phyloP scores from a whole-genome alignment of 2,113 vertebrate species.

The Cercopithecus mona region DNA sequence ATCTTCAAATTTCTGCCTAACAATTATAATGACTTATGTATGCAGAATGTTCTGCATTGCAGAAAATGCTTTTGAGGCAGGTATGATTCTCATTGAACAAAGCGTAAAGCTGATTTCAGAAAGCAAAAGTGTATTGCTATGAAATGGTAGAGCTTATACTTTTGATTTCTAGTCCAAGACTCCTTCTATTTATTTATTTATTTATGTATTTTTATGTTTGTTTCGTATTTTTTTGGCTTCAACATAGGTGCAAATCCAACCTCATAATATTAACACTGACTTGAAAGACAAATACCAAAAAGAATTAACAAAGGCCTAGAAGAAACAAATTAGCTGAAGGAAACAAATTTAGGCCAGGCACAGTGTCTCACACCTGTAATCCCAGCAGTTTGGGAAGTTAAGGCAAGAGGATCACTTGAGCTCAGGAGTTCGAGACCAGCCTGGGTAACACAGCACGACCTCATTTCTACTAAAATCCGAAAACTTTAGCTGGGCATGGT shows the following conservation, averaged over 20 bases:
- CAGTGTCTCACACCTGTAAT: too few species aligned
- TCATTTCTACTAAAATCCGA: too few species aligned
- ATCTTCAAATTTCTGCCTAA: not conserved
- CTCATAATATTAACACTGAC: not conserved
- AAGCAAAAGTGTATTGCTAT: not conserved
- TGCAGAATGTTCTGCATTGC: not conserved
- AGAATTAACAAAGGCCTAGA: not conserved
- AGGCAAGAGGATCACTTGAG: too few species aligned
- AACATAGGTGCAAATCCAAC: not conserved
- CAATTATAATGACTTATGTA: not conserved
- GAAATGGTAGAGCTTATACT: not conserved
- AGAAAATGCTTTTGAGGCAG: not conserved
- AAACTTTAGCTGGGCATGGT: too few species aligned
- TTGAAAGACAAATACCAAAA: not conserved
- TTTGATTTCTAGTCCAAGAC: not conserved
- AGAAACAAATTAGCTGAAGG: not conserved
- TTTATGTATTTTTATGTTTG: too few species aligned
- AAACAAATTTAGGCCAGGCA: not conserved
- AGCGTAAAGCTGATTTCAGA: not conserved
- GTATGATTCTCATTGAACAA: not conserved
- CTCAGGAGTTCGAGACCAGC: too few species aligned
- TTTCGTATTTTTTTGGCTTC: not conserved
- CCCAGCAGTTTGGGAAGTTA: too few species aligned
- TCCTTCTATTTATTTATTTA: not conserved
- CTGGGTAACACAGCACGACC: too few species aligned